Evolutionary conservation across 2,888 invertebrate species (phyloP), one percentile per base, ranked within the genome.

Genomic region (Meghimatium bilineatum): DNA sequence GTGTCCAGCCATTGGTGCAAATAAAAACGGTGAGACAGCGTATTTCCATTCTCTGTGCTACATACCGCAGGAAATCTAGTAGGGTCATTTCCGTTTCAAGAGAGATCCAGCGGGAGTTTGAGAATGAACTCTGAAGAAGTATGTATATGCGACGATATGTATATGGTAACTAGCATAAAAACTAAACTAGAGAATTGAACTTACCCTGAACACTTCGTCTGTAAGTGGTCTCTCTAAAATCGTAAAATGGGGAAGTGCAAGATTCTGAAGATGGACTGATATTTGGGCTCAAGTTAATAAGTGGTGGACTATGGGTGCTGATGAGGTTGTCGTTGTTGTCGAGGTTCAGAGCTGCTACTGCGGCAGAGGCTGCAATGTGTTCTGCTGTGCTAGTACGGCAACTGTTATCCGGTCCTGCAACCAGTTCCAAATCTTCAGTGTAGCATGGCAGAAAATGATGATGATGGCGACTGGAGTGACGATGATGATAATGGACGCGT

Each of bases 301-400:
- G 90, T n/a, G 93, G 93, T 23, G 93, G 93, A 87, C 92, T 93
- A 87, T 92, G 91, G 3, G 93, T 92, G 85, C 92, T 93, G 86
- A 93, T 92, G 80, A 90, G 90, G 52, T 90, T 84, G 66, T 84
- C 84, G 80, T 80, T 84, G 71, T 80, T 80, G 75, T 86, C 85
- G 49, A 83, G 74, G 36, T 71, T 79, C 36, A 84, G 63, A 34
- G 80, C 80, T 36, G 82, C 82, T n/a, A n/a, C n/a, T 44, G 83
- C 83, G 34, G 84, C 81, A 66, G 83, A 78, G 17, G 77, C 77
- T 69, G 78, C 78, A 23, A 78, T 77, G 63, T 78, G 78, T 56
- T 78, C 83, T 36, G 84, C 80, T 66, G 84, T 71, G 44, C 71
- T 81, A 29, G 80, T 76, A 10, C 66, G 63, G 81, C 78, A 78